Base-by-base conservation (phyloP, 2,888 invertebrate species). In the Lampropteryx suffumata region DNA sequence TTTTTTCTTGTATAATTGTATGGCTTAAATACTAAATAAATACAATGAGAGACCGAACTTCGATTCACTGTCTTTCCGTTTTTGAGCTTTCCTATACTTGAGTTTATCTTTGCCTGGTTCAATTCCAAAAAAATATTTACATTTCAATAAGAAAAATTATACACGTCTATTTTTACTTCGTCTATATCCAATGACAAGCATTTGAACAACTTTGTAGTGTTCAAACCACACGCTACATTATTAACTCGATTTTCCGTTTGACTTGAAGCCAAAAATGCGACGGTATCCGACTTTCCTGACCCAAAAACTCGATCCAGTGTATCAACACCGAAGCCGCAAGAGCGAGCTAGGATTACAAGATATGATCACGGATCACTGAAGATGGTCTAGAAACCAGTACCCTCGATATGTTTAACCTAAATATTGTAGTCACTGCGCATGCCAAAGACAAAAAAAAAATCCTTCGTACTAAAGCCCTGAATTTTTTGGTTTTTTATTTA, bases 231-330 rank as follows among this genome's bases (percentile, higher is more conserved):
- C 13, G 24, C 33, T 36, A 28, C 28, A 34, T 40, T 27, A 46
- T 37, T 47, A 46, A 46, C 24, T 14, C 28, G 30, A 53, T 55
- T 41, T 46, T 50, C 50, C 51, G 36, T 21, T 21, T n/a, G 35
- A 41, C 27, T 50, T 47, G 39, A 12, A 41, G 28, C 13, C 29
- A 34, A 41, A 46, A 57, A 57, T 50, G 51, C 48, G 52, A 26
- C 32, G 27, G 42, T 50, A 50, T 49, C 41, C 35, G 45, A 48
- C 36, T 50, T 42, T 51, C 35, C 14, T 50, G 59, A 57, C 61
- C 62, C 52, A 56, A 56, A 49, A 59, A 59, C 51, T 51, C 49
- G 53, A 53, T 62, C 57, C 56, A 57, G 44, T 51, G 48, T 46
- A 46, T 39, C 45, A 51, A 43, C 44, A 44, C 40, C 53, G 55